Conservation (phyloP, 1,140 invertebrate species). For the Pararge aegeria region DNA sequence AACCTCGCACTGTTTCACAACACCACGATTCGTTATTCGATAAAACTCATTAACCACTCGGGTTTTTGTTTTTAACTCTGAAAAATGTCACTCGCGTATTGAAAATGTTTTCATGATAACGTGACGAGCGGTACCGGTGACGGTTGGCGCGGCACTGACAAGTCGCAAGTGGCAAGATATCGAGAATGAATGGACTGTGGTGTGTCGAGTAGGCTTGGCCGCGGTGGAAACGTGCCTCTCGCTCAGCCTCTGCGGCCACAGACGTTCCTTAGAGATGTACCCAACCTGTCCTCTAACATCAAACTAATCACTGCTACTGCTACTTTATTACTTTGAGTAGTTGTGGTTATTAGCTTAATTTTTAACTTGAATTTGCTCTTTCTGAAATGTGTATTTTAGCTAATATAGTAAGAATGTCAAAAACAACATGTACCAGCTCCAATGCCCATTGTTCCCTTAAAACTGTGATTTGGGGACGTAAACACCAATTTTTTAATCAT, state of each 20-base stretch:
- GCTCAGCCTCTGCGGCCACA: slow-evolving; percentile 39
- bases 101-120: slow-evolving; percentile 23
- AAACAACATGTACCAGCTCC: too few relatives aligned
- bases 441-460: too few relatives aligned
- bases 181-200: slow-evolving; percentile 55
- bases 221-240: slow-evolving; percentile 45
- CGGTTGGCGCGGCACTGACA: slow-evolving; percentile 65
- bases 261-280: slow-evolving; percentile 36
- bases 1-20: slow-evolving; percentile 59
- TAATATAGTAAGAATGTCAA: too few relatives aligned
- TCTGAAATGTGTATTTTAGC: too few relatives aligned
- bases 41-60: slow-evolving; percentile 23
- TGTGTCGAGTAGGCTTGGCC: slow-evolving; percentile 9
- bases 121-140: slow-evolving; percentile 42
- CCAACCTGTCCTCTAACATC: slow-evolving; percentile 44
- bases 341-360: too few relatives aligned
- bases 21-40: slow-evolving; percentile 62
- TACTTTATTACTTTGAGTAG: too few relatives aligned
- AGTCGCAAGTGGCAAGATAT: slow-evolving; percentile 32
- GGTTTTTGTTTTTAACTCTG: background rate
- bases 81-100: slow-evolving; percentile 28
- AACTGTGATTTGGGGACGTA: too few relatives aligned
- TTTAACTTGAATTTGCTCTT: too few relatives aligned
- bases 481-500: too few relatives aligned
- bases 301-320: too few relatives aligned